Evolutionary conservation across 2,888 invertebrate genomes (phyloP).

Genomic region (Zaprionus obscuricornis): DNA sequence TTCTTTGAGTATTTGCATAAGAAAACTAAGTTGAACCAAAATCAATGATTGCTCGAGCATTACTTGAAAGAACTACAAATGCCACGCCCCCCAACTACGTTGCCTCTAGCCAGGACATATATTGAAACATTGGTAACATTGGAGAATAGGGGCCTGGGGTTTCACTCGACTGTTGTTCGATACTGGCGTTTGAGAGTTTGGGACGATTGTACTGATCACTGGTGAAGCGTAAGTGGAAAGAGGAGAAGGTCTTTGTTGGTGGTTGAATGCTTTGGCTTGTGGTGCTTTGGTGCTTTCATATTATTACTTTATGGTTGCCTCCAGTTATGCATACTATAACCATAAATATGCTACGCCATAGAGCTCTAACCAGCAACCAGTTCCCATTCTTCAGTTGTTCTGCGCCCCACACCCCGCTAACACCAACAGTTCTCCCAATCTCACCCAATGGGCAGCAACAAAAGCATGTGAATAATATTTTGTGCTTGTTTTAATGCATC

Average conservation of each 20-base stretch:
- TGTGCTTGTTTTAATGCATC: slow-evolving; percentile 76
- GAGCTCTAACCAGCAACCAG: slow-evolving; percentile 35
- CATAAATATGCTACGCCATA: slow-evolving; percentile 67
- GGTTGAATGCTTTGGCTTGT: slow-evolving; percentile 2
- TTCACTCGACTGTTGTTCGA: too few relatives aligned
- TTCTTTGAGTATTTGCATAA: slow-evolving; percentile 71
- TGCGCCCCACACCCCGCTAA: not conserved
- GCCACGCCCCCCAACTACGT: slow-evolving; percentile 49
- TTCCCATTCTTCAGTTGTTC: too few relatives aligned
- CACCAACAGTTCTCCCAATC: slow-evolving; percentile 2
- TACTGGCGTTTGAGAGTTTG: not conserved
- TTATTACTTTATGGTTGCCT: slow-evolving; percentile 77
- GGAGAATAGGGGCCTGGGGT: slow-evolving; percentile 4
- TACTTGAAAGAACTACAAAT: slow-evolving; percentile 61
- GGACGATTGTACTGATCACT: too few relatives aligned
- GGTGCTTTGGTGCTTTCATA: slow-evolving; percentile 54
- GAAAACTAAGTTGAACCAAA: slow-evolving; percentile 74
- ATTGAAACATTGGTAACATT: slow-evolving; percentile 51
- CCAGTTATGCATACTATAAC: slow-evolving; percentile 78
- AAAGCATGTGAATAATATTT: slow-evolving; percentile 63
- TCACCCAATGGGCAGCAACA: slow-evolving; percentile 41
- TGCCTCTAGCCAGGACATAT: slow-evolving; percentile 40
- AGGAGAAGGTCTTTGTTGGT: not conserved
- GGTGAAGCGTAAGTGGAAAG: too few relatives aligned
- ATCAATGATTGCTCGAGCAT: slow-evolving; percentile 75